A percentile compares a stretch with the other conserved stretches of the same genome.
phyloP scores from a whole-genome alignment of 2,888 invertebrate species.

The Pheosia tremula region DNA sequence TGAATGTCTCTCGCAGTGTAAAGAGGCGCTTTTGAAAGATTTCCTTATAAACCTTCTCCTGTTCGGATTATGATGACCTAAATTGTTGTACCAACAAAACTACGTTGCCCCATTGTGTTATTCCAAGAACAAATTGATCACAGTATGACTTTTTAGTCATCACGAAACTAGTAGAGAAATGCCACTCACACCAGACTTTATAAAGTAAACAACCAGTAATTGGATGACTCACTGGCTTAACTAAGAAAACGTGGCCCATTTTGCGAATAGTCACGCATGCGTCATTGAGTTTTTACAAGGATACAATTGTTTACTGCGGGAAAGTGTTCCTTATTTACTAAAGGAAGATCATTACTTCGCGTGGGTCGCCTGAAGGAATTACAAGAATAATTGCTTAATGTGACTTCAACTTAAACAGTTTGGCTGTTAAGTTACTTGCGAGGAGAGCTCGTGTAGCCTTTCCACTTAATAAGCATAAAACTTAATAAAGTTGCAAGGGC shows the following conservation, averaged over 20 bases:
- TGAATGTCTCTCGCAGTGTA: too few relatives aligned
- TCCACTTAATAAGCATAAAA: neutral
- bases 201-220: constrained; percentile 31
- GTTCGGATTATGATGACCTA: neutral
- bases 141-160: constrained; percentile 26
- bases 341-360: too few relatives aligned
- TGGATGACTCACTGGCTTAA: constrained; percentile 43
- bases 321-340: too few relatives aligned
- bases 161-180: constrained; percentile 36
- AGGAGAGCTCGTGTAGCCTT: too few relatives aligned
- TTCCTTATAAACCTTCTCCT: too few relatives aligned
- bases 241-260: constrained; percentile 56
- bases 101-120: neutral
- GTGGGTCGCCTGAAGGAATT: too few relatives aligned
- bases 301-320: neutral
- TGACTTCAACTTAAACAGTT: too few relatives aligned
- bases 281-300: constrained; percentile 12
- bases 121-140: constrained; percentile 8
- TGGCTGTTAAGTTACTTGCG: too few relatives aligned
- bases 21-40: too few relatives aligned
- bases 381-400: too few relatives aligned
- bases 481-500: neutral
- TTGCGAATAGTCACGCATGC: constrained; percentile 41
- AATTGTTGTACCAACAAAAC: neutral
- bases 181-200: constrained; percentile 24